A percentile compares a stretch with the other conserved stretches of the same genome.
These are phyloP conservation scores for Echinometra lucunter DNA, from an alignment of 53 echinoderm and acorn worm species.

Conservation along the genomic window DNA sequence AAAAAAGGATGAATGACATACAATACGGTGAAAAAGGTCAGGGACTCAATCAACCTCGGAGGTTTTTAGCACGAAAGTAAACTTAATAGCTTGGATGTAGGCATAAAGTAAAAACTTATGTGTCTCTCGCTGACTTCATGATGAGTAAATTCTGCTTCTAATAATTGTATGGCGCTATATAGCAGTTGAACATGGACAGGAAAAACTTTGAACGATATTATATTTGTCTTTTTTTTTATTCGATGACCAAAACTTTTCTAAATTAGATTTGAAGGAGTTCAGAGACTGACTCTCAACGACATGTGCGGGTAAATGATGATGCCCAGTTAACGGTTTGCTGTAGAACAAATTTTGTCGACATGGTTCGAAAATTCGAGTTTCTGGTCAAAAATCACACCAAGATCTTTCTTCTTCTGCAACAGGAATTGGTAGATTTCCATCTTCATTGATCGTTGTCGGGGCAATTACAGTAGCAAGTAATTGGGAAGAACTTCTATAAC, in stretches of 20 bases:
- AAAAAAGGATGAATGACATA: conserved; percentile 50
- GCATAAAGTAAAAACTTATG: conserved; percentile 16
- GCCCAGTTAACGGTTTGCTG: conserved; percentile 18
- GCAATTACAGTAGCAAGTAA: conserved; percentile 17
- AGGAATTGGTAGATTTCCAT: conserved; percentile 17
- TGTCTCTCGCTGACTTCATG: conserved; percentile 19
- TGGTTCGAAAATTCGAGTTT: conserved; percentile 17
- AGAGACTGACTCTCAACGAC: not conserved
- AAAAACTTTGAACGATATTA: conserved; percentile 20
- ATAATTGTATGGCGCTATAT: conserved; percentile 29
- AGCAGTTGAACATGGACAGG: conserved; percentile 16
- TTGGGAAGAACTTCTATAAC: conserved; percentile 17
- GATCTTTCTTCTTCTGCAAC: conserved; percentile 11
- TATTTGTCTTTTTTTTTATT: conserved; percentile 16
- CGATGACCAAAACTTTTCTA: conserved; percentile 17
- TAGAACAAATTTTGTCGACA: conserved; percentile 16
- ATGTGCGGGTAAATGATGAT: conserved; percentile 17
- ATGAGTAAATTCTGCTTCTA: conserved; percentile 40
- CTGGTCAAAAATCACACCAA: conserved; percentile 17
- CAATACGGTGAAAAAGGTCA: conserved; percentile 54
- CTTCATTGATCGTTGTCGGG: conserved; percentile 17
- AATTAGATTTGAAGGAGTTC: conserved; percentile 11
- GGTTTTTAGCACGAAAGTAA: conserved; percentile 28
- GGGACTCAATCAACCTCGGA: conserved; percentile 39
- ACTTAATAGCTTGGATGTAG: conserved; percentile 17